Evolutionary conservation across 2,797 vertebrate species (phyloP), one percentile per base, ranked within the genome.

Genomic region (Orestias chungarensis): DNA sequence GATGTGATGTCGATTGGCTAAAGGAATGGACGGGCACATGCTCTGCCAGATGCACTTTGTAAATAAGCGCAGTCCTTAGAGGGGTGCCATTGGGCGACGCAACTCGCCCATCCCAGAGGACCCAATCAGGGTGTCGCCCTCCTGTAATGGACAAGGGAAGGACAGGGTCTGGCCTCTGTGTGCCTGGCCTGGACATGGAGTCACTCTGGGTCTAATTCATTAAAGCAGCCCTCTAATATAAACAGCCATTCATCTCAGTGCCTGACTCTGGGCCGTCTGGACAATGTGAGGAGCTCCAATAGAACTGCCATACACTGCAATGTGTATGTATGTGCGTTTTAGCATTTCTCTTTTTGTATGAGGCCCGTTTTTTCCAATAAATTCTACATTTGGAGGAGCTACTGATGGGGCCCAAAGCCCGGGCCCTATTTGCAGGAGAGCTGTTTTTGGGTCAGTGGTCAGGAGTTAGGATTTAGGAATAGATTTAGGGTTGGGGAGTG

Each of bases 151-250:
- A 75, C 74, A 12, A 72, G 70, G 80, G 64, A 31, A 85, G 83
- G 76, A 25, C 59, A 65, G 79, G 82, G 94, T 97, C 96, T 97
- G 97, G 95, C 97, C 95, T 95, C 93, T 95, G 94, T 96, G 96
- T 95, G 93, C 89, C 93, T 92, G 92, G 91, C 91, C 93, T 94
- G 96, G 96, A 98, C 97, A 96, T 93, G 94, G 94, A 94, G 91
- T 94, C 95, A 95, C 94, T 93, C 95, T 95, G 94, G 86, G 93
- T 95, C 95, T 97, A 98, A 98, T 99, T 98, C 97, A 99, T 99
- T 99, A 99, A 98, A 97, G 94, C 94, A 95, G 95, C 95, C 95
- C 94, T 96, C 96, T 98, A 99, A 98, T 99, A 98, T 98, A 99
- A 98, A 99, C 97, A 99, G 96, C 94, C 97, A 98, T 99, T 99